Evolutionary conservation across 2,797 vertebrate species (phyloP), one percentile per base, ranked within the genome.

Genomic region (Yasuhikotakia modesta): DNA sequence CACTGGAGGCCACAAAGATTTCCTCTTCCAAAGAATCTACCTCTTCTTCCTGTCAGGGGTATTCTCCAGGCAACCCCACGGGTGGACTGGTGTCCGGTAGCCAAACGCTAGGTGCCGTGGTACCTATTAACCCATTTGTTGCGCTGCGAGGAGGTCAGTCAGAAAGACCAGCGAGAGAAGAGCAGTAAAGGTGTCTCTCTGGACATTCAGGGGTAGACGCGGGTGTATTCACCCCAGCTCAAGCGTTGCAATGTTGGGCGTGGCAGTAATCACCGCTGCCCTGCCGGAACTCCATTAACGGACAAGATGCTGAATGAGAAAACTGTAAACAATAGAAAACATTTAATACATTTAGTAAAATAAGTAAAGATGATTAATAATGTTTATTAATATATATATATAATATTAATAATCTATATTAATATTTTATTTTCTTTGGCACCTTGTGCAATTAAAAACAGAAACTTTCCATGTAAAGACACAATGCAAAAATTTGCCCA

Each of bases 271-370:
- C 95, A 92, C 93, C 92, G 89, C 90, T 94, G 88, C 88, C 89
- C 87, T 90, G 91, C 89, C 92, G 84, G 91, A 94, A 94, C 94
- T 94, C 96, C 96, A 98, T 97, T 92, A 94, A 94, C 91, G 75
- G 64, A 72, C 52, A 63, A 79, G 68, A 13, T 55, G 73, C 67
- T 55, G 69, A 43, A 79, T 82, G 64, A 76, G 75, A 46, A 60
- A 86, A 85, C 93, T 94, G 57, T 11, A 75, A 60, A 67, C 22
- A 65, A 81, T 79, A 77, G 81, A 4, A 87, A 27, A 27, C 4
- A 27, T 27, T 27, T 27, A n/a, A n/a, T n/a, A n/a, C n/a, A 4
- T 27, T 27, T 27, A 27, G 27, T 27, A 27, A 27, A 27, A 27
- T 27, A 2, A 27, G 27, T 27, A 27, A 27, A 27, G 2, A 27